phyloP scores from a whole-genome alignment of 2,113 vertebrate genomes.

The Tichodroma muraria region DNA sequence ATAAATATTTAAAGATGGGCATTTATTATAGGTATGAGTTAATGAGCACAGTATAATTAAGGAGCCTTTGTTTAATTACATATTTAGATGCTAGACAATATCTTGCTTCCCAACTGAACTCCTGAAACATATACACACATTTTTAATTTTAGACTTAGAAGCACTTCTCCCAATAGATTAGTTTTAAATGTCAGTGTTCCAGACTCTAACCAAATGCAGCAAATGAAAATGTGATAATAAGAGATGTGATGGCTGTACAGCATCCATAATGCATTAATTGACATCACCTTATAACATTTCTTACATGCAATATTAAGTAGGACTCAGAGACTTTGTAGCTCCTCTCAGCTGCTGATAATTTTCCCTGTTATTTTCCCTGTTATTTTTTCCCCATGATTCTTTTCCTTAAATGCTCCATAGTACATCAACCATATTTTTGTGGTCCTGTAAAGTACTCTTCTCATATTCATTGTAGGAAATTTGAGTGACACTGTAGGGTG shows the following conservation, averaged over 20 bases:
- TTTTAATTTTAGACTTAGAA: conserved; percentile 34
- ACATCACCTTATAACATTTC: background rate
- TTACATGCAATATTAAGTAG: background rate
- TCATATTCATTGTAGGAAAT: background rate
- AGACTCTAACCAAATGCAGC: background rate
- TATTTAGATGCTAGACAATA: conserved; percentile 23
- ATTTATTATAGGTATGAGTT: conserved; percentile 3
- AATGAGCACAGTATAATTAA: background rate
- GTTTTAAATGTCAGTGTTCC: conserved; percentile 28
- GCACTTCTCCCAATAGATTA: background rate
- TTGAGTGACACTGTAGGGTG: background rate
- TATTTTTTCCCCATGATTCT: background rate
- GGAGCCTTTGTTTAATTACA: background rate
- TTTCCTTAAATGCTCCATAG: background rate
- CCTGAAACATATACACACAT: background rate
- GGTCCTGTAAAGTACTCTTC: background rate
- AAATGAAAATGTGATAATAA: conserved; percentile 22
- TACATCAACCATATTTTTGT: background rate
- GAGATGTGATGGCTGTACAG: background rate
- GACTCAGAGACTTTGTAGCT: background rate
- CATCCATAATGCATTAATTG: conserved; percentile 39
- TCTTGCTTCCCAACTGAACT: background rate
- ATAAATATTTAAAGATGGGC: conserved; percentile 1
- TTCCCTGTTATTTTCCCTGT: background rate
- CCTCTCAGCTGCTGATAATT: background rate